phyloP scores from a whole-genome alignment of 2,888 invertebrate genomes.

The Caprella mutica region DNA sequence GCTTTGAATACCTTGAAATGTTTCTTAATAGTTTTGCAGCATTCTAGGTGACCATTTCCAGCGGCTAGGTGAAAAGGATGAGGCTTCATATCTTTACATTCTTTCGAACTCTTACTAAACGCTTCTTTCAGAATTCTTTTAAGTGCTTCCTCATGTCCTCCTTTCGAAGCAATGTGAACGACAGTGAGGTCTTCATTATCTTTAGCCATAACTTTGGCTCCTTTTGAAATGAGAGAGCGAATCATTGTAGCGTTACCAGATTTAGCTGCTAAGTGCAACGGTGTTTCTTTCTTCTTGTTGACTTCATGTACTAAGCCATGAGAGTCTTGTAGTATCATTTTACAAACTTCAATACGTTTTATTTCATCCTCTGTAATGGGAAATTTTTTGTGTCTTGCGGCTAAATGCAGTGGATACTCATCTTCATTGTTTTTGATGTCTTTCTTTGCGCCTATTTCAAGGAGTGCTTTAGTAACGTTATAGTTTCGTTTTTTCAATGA shows the following conservation, averaged over 20 bases:
- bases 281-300: constrained; percentile 3
- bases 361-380: neutral
- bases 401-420: constrained; percentile 3
- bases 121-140: neutral
- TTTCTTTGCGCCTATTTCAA: neutral
- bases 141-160: neutral
- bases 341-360: neutral
- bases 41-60: constrained; percentile 18
- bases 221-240: neutral
- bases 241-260: constrained; percentile 5
- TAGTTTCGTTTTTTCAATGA: neutral
- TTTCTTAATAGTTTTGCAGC: constrained; percentile 15
- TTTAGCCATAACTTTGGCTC: neutral
- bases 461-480: neutral
- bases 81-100: constrained; percentile 1
- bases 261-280: constrained; percentile 7
- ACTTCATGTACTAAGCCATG: neutral
- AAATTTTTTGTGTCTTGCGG: neutral
- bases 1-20: constrained; percentile 5
- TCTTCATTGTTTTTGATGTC: neutral
- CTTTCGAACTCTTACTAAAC: neutral
- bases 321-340: neutral
- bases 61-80: constrained; percentile 27
- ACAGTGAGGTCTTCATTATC: constrained; percentile 1
- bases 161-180: neutral